A percentile compares a stretch with the other conserved stretches of the same genome.
Conservation (phyloP, 2,113 vertebrate genomes). For the Peromyscus polionotus region DNA sequence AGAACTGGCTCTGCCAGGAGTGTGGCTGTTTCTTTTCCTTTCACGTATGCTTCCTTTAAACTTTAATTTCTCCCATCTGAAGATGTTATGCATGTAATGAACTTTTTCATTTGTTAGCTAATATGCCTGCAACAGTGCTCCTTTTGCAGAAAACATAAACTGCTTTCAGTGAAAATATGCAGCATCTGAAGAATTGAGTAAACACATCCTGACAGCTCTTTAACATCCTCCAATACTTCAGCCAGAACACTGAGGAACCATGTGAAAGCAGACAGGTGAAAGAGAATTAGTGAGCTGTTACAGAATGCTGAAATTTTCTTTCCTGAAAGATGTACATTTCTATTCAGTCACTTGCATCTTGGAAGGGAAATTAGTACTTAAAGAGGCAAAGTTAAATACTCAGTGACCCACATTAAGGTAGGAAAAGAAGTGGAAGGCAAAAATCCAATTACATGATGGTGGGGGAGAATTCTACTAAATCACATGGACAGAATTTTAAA, state of each 20-base stretch:
- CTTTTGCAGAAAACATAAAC: conserved; percentile 24
- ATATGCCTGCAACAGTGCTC: background rate
- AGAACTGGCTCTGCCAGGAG: background rate
- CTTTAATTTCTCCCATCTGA: conserved; percentile 31
- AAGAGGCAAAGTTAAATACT: background rate
- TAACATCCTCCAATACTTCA: background rate
- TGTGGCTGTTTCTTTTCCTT: background rate
- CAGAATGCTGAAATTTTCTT: background rate
- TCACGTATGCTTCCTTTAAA: background rate
- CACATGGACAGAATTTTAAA: background rate
- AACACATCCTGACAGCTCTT: background rate
- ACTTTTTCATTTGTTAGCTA: conserved; percentile 14
- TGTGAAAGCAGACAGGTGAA: background rate
- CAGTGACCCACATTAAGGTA: background rate
- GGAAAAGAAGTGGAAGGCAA: background rate
- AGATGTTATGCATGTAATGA: background rate
- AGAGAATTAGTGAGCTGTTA: background rate
- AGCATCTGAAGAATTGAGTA: background rate
- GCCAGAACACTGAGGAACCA: background rate
- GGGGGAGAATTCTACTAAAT: background rate
- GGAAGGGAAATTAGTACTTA: background rate
- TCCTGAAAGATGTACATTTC: background rate
- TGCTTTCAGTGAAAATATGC: background rate
- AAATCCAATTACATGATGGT: background rate
- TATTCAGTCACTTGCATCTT: background rate